Base-by-base conservation (phyloP, 1,140 invertebrate species). In the Drosophila repletoides region DNA sequence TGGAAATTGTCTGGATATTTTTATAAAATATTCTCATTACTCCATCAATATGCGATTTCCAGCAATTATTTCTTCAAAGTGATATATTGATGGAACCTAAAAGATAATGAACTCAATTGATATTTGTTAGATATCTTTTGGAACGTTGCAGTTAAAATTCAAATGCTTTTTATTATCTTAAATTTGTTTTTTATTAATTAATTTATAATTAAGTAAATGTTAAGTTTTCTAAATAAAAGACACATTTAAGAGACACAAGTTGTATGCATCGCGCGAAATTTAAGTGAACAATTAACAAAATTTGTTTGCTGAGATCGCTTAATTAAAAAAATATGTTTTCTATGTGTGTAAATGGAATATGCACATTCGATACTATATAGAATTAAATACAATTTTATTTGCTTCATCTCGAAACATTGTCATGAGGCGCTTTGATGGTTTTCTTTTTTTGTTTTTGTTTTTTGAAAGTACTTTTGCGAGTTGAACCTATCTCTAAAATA, bases 361-460 rank as follows among this genome's bases (percentile, higher is more conserved):
- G 45, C 14, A 53, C 45, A 15, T 60, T 70, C 68, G n/a, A 73
- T 49, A 53, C 9, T 10, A 26, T 36, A 38, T 21, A 34, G 33
- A 45, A 59, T 55, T 40, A 10, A 46, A 68, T 51, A 46, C 43
- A 28, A 36, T 46, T 56, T 56, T 58, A 31, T 74, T 73, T 79
- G 31, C 5, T 80, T 71, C 76, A 80, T 75, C 71, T 80, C 67
- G 56, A 80, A 15, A 66, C n/a, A 53, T 74, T 58, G 66, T 79
- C 26, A 68, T 84, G 79, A 86, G 80, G 79, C 79, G 75, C 61
- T 84, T 84, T 36, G 75, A 71, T 74, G 73, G 69, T 72, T 53
- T 53, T 52, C 51, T 40, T 24, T 53, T 61, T 51, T 53, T 22
- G 7, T 38, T 36, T 51, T 38, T 48, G 43, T 34, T 28, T 53